A percentile compares a stretch with the other conserved stretches of the same genome.
Evolutionary conservation across 2,113 vertebrate species (phyloP).

Genomic region (Vireo altiloquus): DNA sequence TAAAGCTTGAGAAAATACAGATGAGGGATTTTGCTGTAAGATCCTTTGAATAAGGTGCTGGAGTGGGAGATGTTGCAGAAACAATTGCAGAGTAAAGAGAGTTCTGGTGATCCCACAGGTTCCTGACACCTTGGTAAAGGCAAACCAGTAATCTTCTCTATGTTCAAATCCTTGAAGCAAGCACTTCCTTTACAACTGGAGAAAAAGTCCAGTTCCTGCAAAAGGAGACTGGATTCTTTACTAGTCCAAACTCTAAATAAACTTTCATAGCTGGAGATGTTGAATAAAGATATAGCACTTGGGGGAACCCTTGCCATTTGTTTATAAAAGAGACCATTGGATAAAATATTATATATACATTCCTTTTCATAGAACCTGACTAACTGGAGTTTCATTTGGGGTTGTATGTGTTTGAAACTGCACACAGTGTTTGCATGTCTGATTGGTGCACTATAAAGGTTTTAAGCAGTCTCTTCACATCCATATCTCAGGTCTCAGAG

Average conservation of each 20-base stretch:
- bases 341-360: neutral
- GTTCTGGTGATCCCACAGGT: neutral
- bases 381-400: neutral
- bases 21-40: neutral
- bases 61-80: neutral
- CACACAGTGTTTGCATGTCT: neutral
- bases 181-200: neutral
- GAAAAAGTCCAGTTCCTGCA: neutral
- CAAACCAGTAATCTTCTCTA: neutral
- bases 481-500: fast-evolving
- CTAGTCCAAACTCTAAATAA: neutral
- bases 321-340: neutral
- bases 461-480: neutral
- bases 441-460: neutral
- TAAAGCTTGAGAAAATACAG: neutral
- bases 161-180: neutral
- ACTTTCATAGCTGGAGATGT: neutral
- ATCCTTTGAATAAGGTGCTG: neutral
- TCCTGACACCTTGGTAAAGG: neutral
- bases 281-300: neutral
- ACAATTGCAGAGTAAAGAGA: neutral
- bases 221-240: neutral
- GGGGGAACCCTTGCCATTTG: neutral
- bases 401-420: neutral
- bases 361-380: neutral